Evolutionary conservation across 2,113 vertebrate genomes (phyloP).

Genomic region (Pedetes capensis): DNA sequence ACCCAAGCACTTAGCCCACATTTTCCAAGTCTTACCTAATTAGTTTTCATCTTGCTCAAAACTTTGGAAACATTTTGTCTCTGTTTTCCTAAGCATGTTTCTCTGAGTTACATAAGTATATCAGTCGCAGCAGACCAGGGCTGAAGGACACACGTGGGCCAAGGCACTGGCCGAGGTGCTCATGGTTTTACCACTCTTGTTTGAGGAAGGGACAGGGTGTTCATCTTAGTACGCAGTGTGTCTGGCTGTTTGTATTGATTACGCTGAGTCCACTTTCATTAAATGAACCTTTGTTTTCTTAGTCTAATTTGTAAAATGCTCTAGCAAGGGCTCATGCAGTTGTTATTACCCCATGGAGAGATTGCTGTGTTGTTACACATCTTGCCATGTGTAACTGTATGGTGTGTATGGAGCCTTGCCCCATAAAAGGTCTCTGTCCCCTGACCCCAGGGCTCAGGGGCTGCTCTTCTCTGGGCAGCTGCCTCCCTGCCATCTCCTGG

Average conservation of each 20-base stretch:
- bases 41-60: not conserved
- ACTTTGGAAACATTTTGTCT: conserved; percentile 2
- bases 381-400: fast-evolving
- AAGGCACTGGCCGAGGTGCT: not conserved
- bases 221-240: not conserved
- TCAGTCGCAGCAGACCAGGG: not conserved
- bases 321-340: not conserved
- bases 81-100: conserved; percentile 6
- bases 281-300: not conserved
- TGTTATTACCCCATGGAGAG: not conserved
- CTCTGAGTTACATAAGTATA: not conserved
- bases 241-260: not conserved
- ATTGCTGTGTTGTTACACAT: not conserved
- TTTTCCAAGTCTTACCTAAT: not conserved
- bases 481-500: not conserved
- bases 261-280: not conserved
- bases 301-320: not conserved
- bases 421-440: not conserved
- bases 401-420: not conserved
- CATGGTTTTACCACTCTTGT: fast-evolving
- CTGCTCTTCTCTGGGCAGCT: not conserved
- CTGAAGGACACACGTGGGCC: not conserved
- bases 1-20: not conserved
- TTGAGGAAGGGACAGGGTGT: not conserved
- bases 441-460: not conserved